Base-by-base conservation (phyloP, 2,113 vertebrate genomes). In the Seriola aureovittata region DNA sequence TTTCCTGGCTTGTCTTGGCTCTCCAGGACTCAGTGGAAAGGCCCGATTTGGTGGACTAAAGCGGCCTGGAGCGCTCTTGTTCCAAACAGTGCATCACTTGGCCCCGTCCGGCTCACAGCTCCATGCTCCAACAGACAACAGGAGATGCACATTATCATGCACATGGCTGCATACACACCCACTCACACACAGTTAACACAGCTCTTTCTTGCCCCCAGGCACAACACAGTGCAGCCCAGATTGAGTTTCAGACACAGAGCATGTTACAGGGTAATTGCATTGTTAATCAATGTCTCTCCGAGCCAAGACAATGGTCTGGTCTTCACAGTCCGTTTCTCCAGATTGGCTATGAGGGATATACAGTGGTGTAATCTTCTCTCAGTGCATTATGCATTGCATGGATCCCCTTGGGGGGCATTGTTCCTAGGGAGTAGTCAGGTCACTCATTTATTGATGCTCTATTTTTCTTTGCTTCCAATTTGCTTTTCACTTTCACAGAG, bases 231-330 rank as follows among this genome's bases (percentile, higher is more conserved):
- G 78, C 71, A 77, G 75, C 87, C 84, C 76, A 93, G 93, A 95
- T 94, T 91, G 94, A 89, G 91, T 93, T 94, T 94, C 92, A 93
- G 88, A 91, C 93, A 91, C 81, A 90, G 86, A 94, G 91, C 94
- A 91, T 93, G 93, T 95, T 94, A 83, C 87, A 68, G 88, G 88
- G 92, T 95, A 95, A 96, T 95, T 95, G 93, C 91, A 92, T 92
- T 96, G 92, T 95, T 96, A 94, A 95, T 95, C 94, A 95, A 94
- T 94, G 94, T 94, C 94, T 94, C 78, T 85, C 85, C 71, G 71
- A 92, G 89, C 87, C 87, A 90, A 95, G 91, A 93, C 89, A 93
- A 92, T 91, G 77, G 79, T 78, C 74, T 69, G 85, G 79, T 90
- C 85, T 82, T 91, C 88, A 86, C 87, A 85, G 85, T 89, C 76